A percentile compares a stretch with the other conserved stretches of the same genome.
phyloP scores from a whole-genome alignment of 1,140 invertebrate species.

The Drosophila bipectinata region DNA sequence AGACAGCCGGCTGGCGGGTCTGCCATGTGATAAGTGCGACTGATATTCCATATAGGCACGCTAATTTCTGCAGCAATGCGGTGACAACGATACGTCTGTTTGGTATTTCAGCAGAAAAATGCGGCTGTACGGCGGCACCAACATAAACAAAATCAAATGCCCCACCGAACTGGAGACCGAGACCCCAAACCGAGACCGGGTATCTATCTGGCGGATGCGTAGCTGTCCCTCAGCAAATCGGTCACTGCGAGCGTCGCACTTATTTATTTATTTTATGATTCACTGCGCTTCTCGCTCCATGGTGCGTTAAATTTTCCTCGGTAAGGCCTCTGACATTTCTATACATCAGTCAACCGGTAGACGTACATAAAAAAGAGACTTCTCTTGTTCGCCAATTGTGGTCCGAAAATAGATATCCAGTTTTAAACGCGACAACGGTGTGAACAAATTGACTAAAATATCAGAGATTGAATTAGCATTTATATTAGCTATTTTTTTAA shows the following conservation, averaged over 20 bases:
- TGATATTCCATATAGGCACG: slow-evolving; percentile 42
- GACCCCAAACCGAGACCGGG: slow-evolving; percentile 7
- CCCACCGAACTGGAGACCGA: slow-evolving; percentile 16
- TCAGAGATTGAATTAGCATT: slow-evolving; percentile 66
- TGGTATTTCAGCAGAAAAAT: slow-evolving; percentile 61
- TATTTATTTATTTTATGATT: slow-evolving; percentile 65
- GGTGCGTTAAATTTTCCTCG: slow-evolving; percentile 48
- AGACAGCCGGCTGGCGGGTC: slow-evolving; percentile 9
- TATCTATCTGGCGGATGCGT: slow-evolving; percentile 64
- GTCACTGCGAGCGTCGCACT: slow-evolving; percentile 49
- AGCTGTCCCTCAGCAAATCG: slow-evolving; percentile 55
- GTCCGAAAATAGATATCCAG: slow-evolving; percentile 54
- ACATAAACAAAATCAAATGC: slow-evolving; percentile 28
- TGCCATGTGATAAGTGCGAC: slow-evolving; percentile 42
- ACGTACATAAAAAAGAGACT: slow-evolving; percentile 24
- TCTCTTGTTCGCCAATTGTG: slow-evolving; percentile 56
- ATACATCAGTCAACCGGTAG: slow-evolving; percentile 15
- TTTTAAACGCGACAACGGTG: slow-evolving; percentile 30
- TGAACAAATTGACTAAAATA: slow-evolving; percentile 40
- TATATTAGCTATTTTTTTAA: slow-evolving; percentile 44
- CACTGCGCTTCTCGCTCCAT: slow-evolving; percentile 36
- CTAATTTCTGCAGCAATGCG: slow-evolving; percentile 62
- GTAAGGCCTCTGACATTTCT: slow-evolving; percentile 54
- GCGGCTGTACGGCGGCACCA: slow-evolving; percentile 32
- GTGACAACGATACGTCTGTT: slow-evolving; percentile 49